phyloP scores from a whole-genome alignment of 2,113 vertebrate species.

The Ceuthmochares aereus region DNA sequence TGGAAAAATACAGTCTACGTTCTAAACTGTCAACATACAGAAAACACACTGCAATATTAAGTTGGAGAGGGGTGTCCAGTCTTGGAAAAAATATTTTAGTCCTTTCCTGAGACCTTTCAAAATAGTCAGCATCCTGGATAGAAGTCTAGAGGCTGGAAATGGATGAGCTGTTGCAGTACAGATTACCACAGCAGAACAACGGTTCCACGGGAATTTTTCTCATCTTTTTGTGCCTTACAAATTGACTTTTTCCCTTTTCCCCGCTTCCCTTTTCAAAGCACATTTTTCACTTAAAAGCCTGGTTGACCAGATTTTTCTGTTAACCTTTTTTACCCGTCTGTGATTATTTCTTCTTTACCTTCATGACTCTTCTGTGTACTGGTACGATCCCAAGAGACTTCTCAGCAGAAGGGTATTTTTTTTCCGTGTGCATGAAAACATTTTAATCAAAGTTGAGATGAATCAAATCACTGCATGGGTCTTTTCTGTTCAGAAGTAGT shows the following conservation, averaged over 20 bases:
- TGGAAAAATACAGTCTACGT: background rate
- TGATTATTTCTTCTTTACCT: background rate
- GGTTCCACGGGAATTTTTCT: background rate
- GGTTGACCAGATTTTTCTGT: background rate
- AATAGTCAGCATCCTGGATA: background rate
- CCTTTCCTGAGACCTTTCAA: background rate
- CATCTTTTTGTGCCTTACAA: background rate
- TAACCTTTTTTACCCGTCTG: background rate
- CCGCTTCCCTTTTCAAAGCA: background rate
- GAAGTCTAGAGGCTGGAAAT: background rate
- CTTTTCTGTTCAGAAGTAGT: background rate
- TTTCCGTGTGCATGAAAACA: background rate
- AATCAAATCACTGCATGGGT: background rate
- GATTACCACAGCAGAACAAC: background rate
- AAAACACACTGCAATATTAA: background rate
- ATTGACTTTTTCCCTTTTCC: background rate
- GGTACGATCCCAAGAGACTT: background rate
- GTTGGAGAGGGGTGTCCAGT: background rate
- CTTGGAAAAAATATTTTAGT: background rate
- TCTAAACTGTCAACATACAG: background rate
- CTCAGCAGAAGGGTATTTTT: background rate
- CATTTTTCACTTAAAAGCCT: background rate
- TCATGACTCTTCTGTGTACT: background rate
- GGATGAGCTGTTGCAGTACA: background rate
- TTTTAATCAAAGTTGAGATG: background rate